These are phyloP conservation scores for Endotricha flammealis DNA, from an alignment of 2,888 invertebrate genomes.

Conservation along the genomic window DNA sequence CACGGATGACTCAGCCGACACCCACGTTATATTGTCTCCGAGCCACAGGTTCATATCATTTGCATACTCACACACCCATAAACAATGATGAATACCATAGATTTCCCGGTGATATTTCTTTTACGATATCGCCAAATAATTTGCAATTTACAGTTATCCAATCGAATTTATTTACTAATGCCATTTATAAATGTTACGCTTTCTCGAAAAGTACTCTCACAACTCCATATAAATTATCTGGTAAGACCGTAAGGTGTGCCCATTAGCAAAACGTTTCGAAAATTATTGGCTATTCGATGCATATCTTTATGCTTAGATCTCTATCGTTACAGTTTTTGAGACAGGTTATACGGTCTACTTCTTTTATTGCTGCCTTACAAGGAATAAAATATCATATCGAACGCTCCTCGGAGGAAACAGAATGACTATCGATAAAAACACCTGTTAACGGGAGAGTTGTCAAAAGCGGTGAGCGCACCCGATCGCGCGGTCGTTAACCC, in stretches of 20 bases:
- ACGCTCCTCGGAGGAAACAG: neutral
- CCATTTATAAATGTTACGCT: neutral
- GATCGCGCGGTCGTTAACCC: conserved; percentile 57
- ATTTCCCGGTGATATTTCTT: conserved; percentile 19
- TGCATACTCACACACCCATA: conserved; percentile 39
- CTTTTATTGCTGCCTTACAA: conserved; percentile 5
- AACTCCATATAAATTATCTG: conserved; percentile 9
- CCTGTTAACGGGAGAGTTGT: conserved; percentile 46
- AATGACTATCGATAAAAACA: conserved; percentile 25
- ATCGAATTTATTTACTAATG: conserved; percentile 1
- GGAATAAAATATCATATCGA: conserved; percentile 8
- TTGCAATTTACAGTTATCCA: conserved; percentile 29
- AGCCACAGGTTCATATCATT: conserved; percentile 34
- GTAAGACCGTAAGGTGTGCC: conserved; percentile 6
- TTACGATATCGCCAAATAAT: conserved; percentile 24
- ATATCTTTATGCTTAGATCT: conserved; percentile 7
- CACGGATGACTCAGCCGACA: conserved; percentile 48
- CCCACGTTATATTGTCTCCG: conserved; percentile 41
- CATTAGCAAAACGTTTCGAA: conserved; percentile 9
- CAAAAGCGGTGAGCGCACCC: conserved; percentile 47
- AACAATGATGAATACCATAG: conserved; percentile 27
- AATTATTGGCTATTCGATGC: conserved; percentile 9
- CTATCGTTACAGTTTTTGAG: conserved; percentile 2
- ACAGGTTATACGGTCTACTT: neutral
- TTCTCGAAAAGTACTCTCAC: neutral